Percentiles rank a stretch among this genome's conserved stretches.
Evolutionary conservation across 2,888 invertebrate species (phyloP).

Genomic region (Gibbula magus): DNA sequence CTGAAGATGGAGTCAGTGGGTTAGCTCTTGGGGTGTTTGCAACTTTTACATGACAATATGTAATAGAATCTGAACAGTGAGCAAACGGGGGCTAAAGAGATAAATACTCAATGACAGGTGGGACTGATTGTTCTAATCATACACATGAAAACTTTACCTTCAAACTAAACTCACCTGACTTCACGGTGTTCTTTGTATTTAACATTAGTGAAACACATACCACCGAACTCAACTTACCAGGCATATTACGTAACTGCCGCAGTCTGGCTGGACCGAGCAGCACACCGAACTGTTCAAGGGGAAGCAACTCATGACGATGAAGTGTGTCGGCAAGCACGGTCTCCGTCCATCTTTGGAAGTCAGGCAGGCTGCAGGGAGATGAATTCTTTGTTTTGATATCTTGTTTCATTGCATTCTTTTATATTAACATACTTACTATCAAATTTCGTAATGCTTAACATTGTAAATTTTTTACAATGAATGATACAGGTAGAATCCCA

Average conservation of each 20-base stretch:
- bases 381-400: background rate
- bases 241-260: constrained; percentile 57
- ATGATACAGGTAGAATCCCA: no score
- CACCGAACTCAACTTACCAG: constrained; percentile 46
- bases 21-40: no score
- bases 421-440: background rate
- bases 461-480: background rate
- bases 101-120: no score
- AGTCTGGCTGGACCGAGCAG: constrained; percentile 65
- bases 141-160: no score
- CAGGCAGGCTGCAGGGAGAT: constrained; percentile 48
- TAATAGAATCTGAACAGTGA: no score
- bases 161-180: no score
- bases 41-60: no score
- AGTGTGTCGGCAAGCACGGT: constrained; percentile 51
- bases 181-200: no score
- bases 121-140: no score
- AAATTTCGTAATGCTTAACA: background rate
- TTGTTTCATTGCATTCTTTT: no score
- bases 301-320: constrained; percentile 46
- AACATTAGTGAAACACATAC: no score
- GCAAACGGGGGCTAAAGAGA: no score
- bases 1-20: background rate
- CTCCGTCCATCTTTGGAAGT: constrained; percentile 64
- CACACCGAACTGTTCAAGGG: constrained; percentile 50